phyloP scores from a whole-genome alignment of 2,113 vertebrate species.

The Fregetta grallaria region DNA sequence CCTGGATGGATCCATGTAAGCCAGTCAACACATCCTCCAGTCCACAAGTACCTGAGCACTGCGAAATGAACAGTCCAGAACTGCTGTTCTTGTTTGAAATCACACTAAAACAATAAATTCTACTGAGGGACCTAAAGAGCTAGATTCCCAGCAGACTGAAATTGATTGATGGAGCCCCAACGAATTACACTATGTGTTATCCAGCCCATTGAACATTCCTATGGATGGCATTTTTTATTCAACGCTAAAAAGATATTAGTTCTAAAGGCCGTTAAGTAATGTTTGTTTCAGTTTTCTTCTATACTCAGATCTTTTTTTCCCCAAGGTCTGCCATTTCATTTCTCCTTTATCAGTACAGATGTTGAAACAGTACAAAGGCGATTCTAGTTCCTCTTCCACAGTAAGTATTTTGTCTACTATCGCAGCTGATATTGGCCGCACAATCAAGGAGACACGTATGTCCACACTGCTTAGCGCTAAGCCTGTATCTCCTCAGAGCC shows the following conservation, averaged over 20 bases:
- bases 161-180: not conserved
- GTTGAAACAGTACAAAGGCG: not conserved
- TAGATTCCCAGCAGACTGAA: not conserved
- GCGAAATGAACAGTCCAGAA: not conserved
- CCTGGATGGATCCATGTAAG: not conserved
- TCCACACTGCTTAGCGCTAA: not conserved
- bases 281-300: not conserved
- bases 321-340: not conserved
- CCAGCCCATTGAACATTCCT: not conserved
- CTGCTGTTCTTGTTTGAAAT: not conserved
- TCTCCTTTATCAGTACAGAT: not conserved
- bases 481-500: not conserved
- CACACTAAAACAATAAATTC: not conserved
- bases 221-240: not conserved
- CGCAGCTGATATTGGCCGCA: not conserved
- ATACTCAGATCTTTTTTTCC: not conserved
- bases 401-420: not conserved
- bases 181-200: not conserved
- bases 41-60: not conserved
- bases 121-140: not conserved
- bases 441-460: not conserved
- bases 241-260: not conserved
- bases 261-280: not conserved
- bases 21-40: not conserved
- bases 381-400: not conserved